Base-by-base conservation (phyloP, 2,888 invertebrate genomes). In the Stenichneumon culpator region DNA sequence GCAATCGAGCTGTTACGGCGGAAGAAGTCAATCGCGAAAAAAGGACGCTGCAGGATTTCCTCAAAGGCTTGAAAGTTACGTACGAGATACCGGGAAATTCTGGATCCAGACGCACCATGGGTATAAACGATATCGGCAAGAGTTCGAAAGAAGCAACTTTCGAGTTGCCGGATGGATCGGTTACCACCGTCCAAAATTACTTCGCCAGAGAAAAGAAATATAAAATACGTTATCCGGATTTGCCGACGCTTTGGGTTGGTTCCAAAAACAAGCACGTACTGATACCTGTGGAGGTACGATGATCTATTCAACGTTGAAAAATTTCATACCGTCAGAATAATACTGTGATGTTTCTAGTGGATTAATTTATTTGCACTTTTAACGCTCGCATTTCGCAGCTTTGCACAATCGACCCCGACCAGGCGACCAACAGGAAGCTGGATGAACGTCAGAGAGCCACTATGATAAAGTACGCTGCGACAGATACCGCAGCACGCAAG, bases 241-340 rank as follows among this genome's bases (percentile, higher is more conserved):
- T 98, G 77, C 98, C 98, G 25, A 98, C 98, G 90, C 93, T 99
- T 57, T 97, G 97, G 96, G 98, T 99, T 3, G 98, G 98, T 0
- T 89, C 93, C 3, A 90, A 93, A n/a, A 93, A 94, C 14, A 97
- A 96, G 90, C 96, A 95, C 84, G 97, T 98, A 68, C 96, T 96
- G 89, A 95, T 99, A 79, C 99, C 99, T 0, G 94, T 97, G 52
- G 99, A 99, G 94, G 96, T 96, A 89, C 90, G 91, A 60, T 28
- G 11, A 14, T 7, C 22, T 3, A 2, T 60, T 28, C 4, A 60
- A 60, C 60, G 28, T 9, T 60, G n/a, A 19, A 25, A 57, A 50
- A 50, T 50, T 9, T 16, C 50, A n/a, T 50, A n/a, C 50, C 39
- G n/a, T n/a, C 50, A 50, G 16, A 50, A 50, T 50, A n/a, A 50